Conservation (phyloP, 2,113 vertebrate species). For the Nycticebus coucang region DNA sequence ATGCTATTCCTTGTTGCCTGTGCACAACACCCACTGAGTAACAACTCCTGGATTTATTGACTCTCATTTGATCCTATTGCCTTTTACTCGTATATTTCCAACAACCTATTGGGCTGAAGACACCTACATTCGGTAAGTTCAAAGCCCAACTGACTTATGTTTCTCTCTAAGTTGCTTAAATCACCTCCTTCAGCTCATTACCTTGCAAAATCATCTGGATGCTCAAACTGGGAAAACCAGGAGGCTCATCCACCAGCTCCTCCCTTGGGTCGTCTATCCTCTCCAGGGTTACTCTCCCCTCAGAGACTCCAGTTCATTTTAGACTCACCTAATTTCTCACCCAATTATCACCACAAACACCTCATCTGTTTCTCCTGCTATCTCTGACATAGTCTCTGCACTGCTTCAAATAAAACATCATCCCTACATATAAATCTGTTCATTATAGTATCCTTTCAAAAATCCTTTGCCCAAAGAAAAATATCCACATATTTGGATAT, state of each 20-base stretch:
- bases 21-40: not conserved
- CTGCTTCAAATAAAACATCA: not conserved
- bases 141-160: not conserved
- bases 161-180: not conserved
- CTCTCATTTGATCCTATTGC: not conserved
- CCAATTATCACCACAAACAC: not conserved
- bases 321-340: not conserved
- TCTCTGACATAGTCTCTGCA: not conserved
- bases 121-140: not conserved
- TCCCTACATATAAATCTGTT: not conserved
- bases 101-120: not conserved
- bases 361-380: not conserved
- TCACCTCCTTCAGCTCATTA: not conserved
- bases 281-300: not conserved
- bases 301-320: not conserved
- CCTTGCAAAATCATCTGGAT: not conserved
- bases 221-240: not conserved
- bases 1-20: not conserved
- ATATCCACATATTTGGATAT: not conserved
- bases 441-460: constrained; percentile 3
- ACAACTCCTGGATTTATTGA: not conserved
- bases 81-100: not conserved
- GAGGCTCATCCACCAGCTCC: not conserved
- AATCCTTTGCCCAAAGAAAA: constrained; percentile 18
- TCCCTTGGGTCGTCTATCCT: not conserved